Base-by-base conservation (phyloP, 2,888 invertebrate genomes). In the Leptura quadrifasciata region DNA sequence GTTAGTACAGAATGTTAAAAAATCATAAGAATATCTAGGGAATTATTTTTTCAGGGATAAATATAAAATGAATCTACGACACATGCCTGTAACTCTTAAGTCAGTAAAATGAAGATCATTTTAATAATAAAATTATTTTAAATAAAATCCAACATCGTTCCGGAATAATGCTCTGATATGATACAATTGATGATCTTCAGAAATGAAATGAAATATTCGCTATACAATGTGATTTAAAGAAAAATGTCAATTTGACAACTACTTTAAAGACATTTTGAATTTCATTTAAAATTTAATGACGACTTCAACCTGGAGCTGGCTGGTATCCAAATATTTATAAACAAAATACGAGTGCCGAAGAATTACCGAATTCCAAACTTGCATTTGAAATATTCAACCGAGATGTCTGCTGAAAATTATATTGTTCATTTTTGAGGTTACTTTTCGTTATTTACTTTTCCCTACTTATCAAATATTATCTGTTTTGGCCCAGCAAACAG, bases 251-350 rank as follows among this genome's bases (percentile, higher is more conserved):
- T 39, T 39, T 15, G 39, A 39, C 39, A 39, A 39, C 39, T 39
- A 39, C 39, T 39, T 39, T 39, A 39, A 31, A 39, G 39, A 39
- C 2, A n/a, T 15, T 35, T 10, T 35, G 69, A 58, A 69, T 69
- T 58, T 58, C 39, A 69, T 58, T 47, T 69, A 58, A 69, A 69
- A 69, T 69, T 58, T 55, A 18, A 60, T 39, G 20, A 21, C 5
- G n/a, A 63, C 17, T 39, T 63, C 0, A 61, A 63, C 15, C 6
- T 18, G 20, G 17, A 31, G 39, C 8, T 63, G 35, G 15, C 47
- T 35, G 69, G 18, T 21, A 39, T 60, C 57, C 68, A 68, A 68
- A 57, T 68, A 31, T 52, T 24, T 35, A 17, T 21, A 20, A 15
- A 4, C 8, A 57, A 55, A 68, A 39, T 31, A 8, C 8, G 24